Percentiles rank a stretch among this genome's conserved stretches.
These are phyloP conservation scores for Pollimyrus isidori DNA, from an alignment of 2,113 vertebrate genomes.

Conservation along the genomic window DNA sequence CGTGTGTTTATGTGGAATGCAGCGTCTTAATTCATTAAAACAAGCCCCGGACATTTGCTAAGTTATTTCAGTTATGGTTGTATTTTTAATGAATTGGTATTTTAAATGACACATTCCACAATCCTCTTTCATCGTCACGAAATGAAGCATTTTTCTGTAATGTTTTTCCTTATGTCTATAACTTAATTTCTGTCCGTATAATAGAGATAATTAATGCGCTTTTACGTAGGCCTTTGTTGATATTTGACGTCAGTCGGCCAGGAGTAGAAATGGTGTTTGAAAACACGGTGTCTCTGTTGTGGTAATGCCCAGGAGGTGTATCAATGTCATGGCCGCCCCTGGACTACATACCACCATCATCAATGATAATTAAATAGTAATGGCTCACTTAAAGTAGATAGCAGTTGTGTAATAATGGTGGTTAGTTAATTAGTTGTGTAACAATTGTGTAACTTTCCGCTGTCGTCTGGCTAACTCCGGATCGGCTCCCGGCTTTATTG, in stretches of 20 bases:
- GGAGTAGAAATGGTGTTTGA: background rate
- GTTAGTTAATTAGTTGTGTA: background rate
- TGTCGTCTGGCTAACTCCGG: background rate
- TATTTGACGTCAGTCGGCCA: background rate
- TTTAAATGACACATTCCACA: background rate
- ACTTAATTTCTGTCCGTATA: background rate
- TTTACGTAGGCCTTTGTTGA: background rate
- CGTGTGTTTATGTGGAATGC: background rate
- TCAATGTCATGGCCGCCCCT: background rate
- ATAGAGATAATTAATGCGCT: background rate
- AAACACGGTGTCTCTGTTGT: background rate
- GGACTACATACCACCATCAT: background rate
- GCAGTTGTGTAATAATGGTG: background rate
- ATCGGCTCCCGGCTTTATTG: background rate
- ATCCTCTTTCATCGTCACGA: background rate
- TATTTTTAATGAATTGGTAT: background rate
- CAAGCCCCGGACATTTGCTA: background rate
- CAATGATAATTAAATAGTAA: conserved; percentile 4
- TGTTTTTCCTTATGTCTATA: background rate
- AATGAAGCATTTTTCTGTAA: background rate
- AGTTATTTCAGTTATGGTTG: background rate
- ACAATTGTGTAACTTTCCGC: background rate
- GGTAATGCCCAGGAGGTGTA: background rate
- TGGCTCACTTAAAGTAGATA: background rate
- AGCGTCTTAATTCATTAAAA: background rate